phyloP scores from a whole-genome alignment of 2,888 invertebrate species.

The Ichneumoninae sp. region DNA sequence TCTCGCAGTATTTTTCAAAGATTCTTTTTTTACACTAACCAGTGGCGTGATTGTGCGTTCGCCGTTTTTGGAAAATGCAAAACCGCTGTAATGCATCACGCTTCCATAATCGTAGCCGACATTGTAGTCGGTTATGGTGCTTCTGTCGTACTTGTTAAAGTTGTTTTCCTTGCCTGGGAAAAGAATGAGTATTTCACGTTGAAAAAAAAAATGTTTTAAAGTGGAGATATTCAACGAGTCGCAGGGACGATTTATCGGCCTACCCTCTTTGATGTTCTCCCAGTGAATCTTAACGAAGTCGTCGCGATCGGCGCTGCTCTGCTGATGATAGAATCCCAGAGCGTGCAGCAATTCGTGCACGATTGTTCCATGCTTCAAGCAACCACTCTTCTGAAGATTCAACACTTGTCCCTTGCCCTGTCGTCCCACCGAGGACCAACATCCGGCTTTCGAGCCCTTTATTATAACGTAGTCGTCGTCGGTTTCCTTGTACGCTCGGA shows the following conservation, averaged over 20 bases:
- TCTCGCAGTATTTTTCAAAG: background rate
- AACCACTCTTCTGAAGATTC: constrained; percentile 84
- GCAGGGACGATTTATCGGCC: background rate
- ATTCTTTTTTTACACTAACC: constrained; percentile 75
- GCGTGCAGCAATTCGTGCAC: constrained; percentile 92
- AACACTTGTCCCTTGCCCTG: constrained; percentile 87
- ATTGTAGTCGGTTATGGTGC: constrained; percentile 88
- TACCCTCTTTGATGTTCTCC: constrained; percentile 89
- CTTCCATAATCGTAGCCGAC: constrained; percentile 90
- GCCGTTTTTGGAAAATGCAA: constrained; percentile 89
- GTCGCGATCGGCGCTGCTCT: constrained; percentile 91
- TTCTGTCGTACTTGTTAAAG: constrained; percentile 89
- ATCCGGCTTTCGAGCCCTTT: constrained; percentile 86
- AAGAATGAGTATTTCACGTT: background rate
- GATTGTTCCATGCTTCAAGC: constrained; percentile 85
- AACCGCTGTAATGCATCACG: constrained; percentile 90
- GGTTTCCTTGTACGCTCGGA: constrained; percentile 86
- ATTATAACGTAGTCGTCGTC: constrained; percentile 87
- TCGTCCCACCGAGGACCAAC: constrained; percentile 89
- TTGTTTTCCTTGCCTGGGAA: constrained; percentile 86
- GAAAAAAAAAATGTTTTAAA: background rate
- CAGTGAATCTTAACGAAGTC: constrained; percentile 90
- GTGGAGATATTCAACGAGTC: background rate
- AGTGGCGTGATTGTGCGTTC: constrained; percentile 88
- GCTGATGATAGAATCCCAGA: constrained; percentile 93